Base-by-base conservation (phyloP, 2,113 vertebrate genomes). In the Tympanuchus pallidicinctus region DNA sequence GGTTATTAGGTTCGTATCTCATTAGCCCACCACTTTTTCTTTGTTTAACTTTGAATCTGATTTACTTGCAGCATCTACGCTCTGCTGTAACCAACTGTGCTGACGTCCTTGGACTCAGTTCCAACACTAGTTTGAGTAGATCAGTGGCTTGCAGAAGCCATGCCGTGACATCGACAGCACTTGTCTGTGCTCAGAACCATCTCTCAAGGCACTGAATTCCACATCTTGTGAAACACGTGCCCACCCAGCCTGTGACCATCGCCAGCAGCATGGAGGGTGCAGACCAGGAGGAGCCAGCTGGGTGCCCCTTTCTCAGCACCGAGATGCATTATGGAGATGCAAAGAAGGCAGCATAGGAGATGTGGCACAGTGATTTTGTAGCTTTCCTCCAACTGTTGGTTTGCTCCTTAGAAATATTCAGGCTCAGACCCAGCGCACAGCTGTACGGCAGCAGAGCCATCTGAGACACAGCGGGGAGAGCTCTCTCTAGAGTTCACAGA, bases 161-260 rank as follows among this genome's bases (percentile, higher is more conserved):
- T 50, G 10, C n/a, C 3, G 20, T 30, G 73, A 13, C 43, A 61
- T 3, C 17, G 6, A 2, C 0, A 18, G 71, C 1, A 2, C 38
- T 8, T 4, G 5, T 1, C 32, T 42, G 64, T n/a, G 28, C 70
- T 69, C 32, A 38, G 75, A 43, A 77, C 61, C n/a, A 7, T 76
- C 57, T 54, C 50, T 66, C n/a, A 6, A 22, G 12, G 54, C 64
- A 57, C 56, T 28, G 4, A 57, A n/a, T 57, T 10, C 30, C 19
- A 20, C 32, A 32, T n/a, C 32, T 18, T 11, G 32, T 20, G 11
- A 13, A 42, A 63, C 40, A 28, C 10, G 28, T 7, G 0, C 32
- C 40, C 2, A 1, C 43, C 73, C 42, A 13, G 63, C 64, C 79
- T 28, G 4, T 28, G 66, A 59, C 79, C 54, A 30, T 28, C 10